phyloP scores from a whole-genome alignment of 2,113 vertebrate genomes.

The Petaurus breviceps region DNA sequence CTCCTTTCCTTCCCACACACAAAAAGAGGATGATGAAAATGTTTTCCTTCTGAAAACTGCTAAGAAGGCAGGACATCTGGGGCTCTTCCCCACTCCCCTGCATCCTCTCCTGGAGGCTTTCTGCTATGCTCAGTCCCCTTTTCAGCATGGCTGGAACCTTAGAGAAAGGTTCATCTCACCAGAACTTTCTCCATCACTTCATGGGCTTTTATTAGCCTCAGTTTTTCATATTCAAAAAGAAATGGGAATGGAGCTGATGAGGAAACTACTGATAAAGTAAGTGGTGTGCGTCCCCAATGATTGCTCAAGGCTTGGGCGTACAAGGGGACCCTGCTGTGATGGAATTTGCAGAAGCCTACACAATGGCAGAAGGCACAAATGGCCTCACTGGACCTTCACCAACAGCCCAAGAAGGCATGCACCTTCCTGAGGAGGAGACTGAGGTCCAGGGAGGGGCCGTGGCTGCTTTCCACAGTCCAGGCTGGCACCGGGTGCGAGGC shows the following conservation, averaged over 20 bases:
- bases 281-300: accelerated
- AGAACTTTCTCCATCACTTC: not conserved
- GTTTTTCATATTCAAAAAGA: conserved; percentile 23
- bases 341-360: not conserved
- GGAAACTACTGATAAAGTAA: not conserved
- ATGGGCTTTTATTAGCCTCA: not conserved
- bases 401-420: not conserved
- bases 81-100: too few species aligned
- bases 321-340: not conserved
- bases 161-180: not conserved
- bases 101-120: too few species aligned
- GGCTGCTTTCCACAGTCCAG: too few species aligned
- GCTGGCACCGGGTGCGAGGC: too few species aligned
- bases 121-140: too few species aligned
- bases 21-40: conserved; percentile 43
- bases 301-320: not conserved
- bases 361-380: not conserved
- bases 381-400: not conserved
- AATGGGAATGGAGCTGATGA: too few species aligned
- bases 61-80: conserved; percentile 12
- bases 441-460: not conserved
- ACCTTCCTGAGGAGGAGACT: not conserved
- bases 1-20: conserved; percentile 24
- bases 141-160: too few species aligned
- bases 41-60: conserved; percentile 45